Evolutionary conservation across 1,140 invertebrate genomes (phyloP).

Genomic region (Ectropis grisescens): DNA sequence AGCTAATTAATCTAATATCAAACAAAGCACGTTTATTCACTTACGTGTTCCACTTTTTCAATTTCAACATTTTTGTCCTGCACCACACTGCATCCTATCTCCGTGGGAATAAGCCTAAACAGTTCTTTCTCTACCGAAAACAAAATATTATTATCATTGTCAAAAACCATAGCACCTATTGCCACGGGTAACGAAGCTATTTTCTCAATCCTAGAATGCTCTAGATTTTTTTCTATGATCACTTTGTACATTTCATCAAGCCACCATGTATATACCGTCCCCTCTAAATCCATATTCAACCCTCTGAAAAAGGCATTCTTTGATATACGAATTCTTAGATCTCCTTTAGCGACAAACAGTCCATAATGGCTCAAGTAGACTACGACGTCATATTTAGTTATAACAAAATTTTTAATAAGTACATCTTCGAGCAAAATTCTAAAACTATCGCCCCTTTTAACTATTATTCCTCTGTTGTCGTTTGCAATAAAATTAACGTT

Average conservation of each 20-base stretch:
- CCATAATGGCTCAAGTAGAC: constrained; percentile 33
- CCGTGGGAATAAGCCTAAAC: constrained; percentile 18
- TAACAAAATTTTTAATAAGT: constrained; percentile 38
- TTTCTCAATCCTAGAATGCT: constrained; percentile 26
- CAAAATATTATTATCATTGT: constrained; percentile 50
- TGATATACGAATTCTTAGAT: constrained; percentile 24
- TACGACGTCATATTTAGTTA: constrained; percentile 34
- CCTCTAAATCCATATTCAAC: constrained; percentile 37
- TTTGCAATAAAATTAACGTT: constrained; percentile 38
- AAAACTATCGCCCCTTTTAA: constrained; percentile 43
- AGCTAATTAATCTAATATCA: no score
- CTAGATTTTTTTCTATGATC: constrained; percentile 22
- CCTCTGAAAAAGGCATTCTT: constrained; percentile 48
- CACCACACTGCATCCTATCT: constrained; percentile 16
- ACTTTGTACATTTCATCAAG: constrained; percentile 52
- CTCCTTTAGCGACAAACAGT: constrained; percentile 27
- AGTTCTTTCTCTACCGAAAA: constrained; percentile 34
- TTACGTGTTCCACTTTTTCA: no score
- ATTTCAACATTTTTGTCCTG: no score
- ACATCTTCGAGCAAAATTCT: constrained; percentile 25
- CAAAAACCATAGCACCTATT: constrained; percentile 45
- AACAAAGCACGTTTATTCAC: no score
- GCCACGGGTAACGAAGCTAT: constrained; percentile 25
- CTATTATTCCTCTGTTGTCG: constrained; percentile 31
- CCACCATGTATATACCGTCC: constrained; percentile 45